A percentile compares a stretch with the other conserved stretches of the same genome.
Conservation (phyloP, 2,113 vertebrate genomes). For the Callopanchax toddi region DNA sequence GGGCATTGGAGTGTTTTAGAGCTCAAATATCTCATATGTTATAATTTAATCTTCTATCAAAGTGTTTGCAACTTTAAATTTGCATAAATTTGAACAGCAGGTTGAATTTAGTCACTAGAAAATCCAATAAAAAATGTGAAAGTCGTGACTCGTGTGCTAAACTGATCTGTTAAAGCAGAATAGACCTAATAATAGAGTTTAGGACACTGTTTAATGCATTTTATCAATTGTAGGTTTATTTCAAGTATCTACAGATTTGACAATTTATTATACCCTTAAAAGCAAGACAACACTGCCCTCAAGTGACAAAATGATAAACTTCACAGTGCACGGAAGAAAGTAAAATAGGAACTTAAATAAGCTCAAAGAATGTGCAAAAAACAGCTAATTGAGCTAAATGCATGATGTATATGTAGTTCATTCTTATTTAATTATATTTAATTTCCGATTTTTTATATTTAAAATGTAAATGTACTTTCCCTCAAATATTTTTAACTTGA, state of each 20-base stretch:
- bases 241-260: too few relatives aligned
- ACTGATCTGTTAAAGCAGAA: too few relatives aligned
- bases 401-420: too few relatives aligned
- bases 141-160: too few relatives aligned
- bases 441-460: too few relatives aligned
- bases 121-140: not conserved
- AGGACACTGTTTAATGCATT: not conserved
- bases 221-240: not conserved
- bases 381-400: not conserved
- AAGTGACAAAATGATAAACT: slow-evolving; percentile 28
- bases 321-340: not conserved
- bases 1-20: too few relatives aligned
- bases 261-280: too few relatives aligned
- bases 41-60: not conserved
- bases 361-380: not conserved
- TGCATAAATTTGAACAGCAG: not conserved
- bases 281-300: slow-evolving; percentile 23
- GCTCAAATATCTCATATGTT: too few relatives aligned
- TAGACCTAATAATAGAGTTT: too few relatives aligned
- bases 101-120: not conserved
- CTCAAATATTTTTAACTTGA: too few relatives aligned
- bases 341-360: not conserved
- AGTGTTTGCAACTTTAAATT: not conserved
- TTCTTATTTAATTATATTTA: too few relatives aligned
- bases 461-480: too few relatives aligned